These are phyloP conservation scores for Elaphurus davidianus DNA, from an alignment of 2,113 vertebrate genomes.

Conservation along the genomic window DNA sequence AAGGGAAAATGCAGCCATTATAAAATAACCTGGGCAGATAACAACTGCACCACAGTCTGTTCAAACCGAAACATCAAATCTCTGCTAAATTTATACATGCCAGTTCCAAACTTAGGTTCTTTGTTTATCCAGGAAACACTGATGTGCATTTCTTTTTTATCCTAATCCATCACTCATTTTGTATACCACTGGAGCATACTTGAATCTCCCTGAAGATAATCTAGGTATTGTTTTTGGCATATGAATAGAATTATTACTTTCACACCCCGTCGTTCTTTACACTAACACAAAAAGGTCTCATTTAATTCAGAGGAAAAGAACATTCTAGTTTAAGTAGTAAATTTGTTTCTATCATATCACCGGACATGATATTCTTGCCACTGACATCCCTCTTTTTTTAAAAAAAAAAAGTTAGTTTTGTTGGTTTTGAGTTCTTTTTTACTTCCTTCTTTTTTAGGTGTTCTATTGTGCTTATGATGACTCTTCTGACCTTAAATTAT, in stretches of 20 bases:
- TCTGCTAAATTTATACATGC: not conserved
- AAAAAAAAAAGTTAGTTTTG: not conserved
- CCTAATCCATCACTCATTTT: not conserved
- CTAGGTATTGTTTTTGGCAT: not conserved
- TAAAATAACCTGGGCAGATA: conserved; percentile 55
- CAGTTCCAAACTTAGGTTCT: not conserved
- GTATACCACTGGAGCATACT: not conserved
- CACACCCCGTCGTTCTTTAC: not conserved
- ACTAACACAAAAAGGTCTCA: not conserved
- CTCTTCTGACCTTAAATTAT: not conserved
- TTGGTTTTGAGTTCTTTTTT: not conserved
- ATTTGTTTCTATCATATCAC: not conserved
- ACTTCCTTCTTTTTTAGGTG: not conserved
- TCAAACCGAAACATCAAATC: conserved; percentile 6
- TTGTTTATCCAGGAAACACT: conserved; percentile 6
- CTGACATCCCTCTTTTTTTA: not conserved
- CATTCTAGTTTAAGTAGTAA: not conserved
- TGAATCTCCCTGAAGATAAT: not conserved
- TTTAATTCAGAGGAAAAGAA: conserved; percentile 22
- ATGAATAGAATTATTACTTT: not conserved
- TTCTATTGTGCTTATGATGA: not conserved
- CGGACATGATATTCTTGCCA: not conserved
- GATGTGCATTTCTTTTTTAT: not conserved
- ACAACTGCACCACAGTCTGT: conserved; percentile 54
- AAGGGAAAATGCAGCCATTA: conserved; percentile 60